Evolutionary conservation across 1,140 invertebrate genomes (phyloP).

Genomic region (Pantala flavescens): DNA sequence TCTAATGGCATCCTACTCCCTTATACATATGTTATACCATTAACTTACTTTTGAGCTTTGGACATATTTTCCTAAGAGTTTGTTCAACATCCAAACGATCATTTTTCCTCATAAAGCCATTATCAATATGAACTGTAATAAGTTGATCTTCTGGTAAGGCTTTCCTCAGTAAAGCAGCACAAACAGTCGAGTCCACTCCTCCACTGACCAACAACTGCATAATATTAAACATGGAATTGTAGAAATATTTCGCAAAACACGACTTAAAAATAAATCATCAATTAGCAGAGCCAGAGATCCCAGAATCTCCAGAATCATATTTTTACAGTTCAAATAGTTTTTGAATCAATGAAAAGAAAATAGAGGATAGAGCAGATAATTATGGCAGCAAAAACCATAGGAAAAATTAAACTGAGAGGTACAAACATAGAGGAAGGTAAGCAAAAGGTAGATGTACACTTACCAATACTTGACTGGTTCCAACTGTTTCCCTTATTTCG

Average conservation of each 20-base stretch:
- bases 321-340: not conserved
- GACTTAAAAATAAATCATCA: too few species aligned
- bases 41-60: conserved; percentile 61
- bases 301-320: too few species aligned
- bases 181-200: conserved; percentile 97
- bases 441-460: conserved; percentile 29
- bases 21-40: too few species aligned
- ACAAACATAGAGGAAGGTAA: not conserved
- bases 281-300: too few species aligned
- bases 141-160: conserved; percentile 84
- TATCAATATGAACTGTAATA: conserved; percentile 95
- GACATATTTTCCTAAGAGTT: conserved; percentile 73
- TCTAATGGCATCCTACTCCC: too few species aligned
- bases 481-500: conserved; percentile 83
- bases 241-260: not conserved
- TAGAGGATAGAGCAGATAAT: too few species aligned
- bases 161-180: conserved; percentile 85
- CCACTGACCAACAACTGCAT: conserved; percentile 82
- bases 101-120: conserved; percentile 96
- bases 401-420: too few species aligned
- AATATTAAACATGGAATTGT: conserved; percentile 23
- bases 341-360: too few species aligned
- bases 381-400: too few species aligned
- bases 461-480: conserved; percentile 87
- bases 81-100: conserved; percentile 83